Evolutionary conservation across 2,888 invertebrate genomes (phyloP), one percentile per base, ranked within the genome.

Genomic region (Aradus depressus): DNA sequence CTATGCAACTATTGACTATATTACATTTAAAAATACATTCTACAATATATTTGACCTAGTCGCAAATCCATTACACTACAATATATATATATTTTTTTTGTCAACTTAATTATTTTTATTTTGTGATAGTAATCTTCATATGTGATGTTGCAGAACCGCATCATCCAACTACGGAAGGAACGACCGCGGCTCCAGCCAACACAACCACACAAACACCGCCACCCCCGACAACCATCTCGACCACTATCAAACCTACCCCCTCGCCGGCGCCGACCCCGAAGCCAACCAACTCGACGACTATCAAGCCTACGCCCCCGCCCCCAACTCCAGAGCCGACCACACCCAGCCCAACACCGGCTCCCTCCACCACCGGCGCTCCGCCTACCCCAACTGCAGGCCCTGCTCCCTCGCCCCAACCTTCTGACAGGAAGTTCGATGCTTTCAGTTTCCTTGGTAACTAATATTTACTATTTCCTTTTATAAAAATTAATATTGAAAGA

Each of bases 361-460:
- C 62, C 19, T 58, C 65, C 22, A 65, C 68, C 16, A 56, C 62
- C 25, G 62, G 66, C n/a, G 51, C 53, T 23, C 61, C 65, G 50
- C 43, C 61, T 10, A 62, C 68, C 2, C 56, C 26, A 19, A 58
- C 62, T 5, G 57, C 62, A 32, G 39, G 41, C 21, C 42, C 51
- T 39, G 34, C 51, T 10, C 39, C 59, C 1, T 51, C 58, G 14
- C 58, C 63, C 4, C 49, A 58, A 3, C 59, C 60, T 4, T 56
- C 61, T 5, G 62, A 63, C 66, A 69, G 67, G 63, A 76, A 77
- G 38, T 85, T 85, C 62, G 84, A 84, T 66, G 81, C 81, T 2
- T 74, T 83, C 1, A 85, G 84, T 61, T 85, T 85, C 67, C 74
- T 85, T 56, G 60, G 59, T 62, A 51, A 54, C 51, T 50, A 16